phyloP scores from a whole-genome alignment of 1,140 invertebrate species.

The Drosophila nebulosa region DNA sequence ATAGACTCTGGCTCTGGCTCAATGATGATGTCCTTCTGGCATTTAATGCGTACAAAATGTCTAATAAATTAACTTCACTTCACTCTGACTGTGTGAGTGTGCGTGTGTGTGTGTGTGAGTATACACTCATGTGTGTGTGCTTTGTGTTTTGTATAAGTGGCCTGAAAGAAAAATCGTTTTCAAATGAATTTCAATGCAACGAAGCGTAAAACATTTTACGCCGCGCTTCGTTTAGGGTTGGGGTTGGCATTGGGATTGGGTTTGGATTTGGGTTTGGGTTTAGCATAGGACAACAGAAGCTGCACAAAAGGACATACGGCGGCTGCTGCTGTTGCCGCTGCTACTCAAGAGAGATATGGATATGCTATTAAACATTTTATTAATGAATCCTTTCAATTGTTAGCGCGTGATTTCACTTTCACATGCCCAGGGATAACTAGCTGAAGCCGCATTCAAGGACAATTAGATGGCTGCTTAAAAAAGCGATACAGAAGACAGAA shows the following conservation, averaged over 20 bases:
- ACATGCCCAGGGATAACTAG: slow-evolving; percentile 28
- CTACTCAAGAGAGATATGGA: slow-evolving; percentile 52
- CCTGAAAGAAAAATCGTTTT: slow-evolving; percentile 76
- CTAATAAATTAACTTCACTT: slow-evolving; percentile 80
- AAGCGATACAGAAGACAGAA: slow-evolving; percentile 15
- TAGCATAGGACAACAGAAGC: slow-evolving; percentile 43
- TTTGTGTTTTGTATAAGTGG: slow-evolving; percentile 72
- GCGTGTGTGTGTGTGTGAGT: slow-evolving; percentile 25
- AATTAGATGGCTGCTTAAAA: slow-evolving; percentile 58
- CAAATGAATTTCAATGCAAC: slow-evolving; percentile 80
- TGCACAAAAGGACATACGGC: slow-evolving; percentile 67
- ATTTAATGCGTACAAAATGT: slow-evolving; percentile 78
- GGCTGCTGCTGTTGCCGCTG: slow-evolving; percentile 41
- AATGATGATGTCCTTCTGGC: slow-evolving; percentile 76
- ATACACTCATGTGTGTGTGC: slow-evolving; percentile 41
- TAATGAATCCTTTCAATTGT: slow-evolving; percentile 78
- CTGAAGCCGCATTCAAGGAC: slow-evolving; percentile 31
- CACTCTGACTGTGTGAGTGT: slow-evolving; percentile 25
- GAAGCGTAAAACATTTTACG: slow-evolving; percentile 79
- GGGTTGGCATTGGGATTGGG: slow-evolving; percentile 7
- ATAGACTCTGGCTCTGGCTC: slow-evolving; percentile 56
- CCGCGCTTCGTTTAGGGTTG: slow-evolving; percentile 36
- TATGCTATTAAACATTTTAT: slow-evolving; percentile 78
- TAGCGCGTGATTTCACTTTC: slow-evolving; percentile 76
- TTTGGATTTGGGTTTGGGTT: neutral